A percentile compares a stretch with the other conserved stretches of the same genome.
phyloP scores from a whole-genome alignment of 2,797 vertebrate genomes.

The Notamacropus eugenii region DNA sequence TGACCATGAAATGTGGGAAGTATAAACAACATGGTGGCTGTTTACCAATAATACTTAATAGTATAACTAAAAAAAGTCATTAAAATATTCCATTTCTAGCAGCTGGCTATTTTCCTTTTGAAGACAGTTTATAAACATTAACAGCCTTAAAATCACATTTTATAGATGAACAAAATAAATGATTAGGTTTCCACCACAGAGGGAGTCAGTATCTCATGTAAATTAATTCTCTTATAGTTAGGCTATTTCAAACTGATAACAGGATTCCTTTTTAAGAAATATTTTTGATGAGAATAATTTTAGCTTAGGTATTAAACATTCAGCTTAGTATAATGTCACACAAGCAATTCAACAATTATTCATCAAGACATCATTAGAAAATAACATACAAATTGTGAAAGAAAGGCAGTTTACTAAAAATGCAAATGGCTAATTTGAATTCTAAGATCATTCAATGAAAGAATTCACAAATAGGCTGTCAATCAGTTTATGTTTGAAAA shows the following conservation, averaged over 20 bases:
- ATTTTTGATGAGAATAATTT: neutral
- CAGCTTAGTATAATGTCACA: neutral
- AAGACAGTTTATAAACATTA: neutral
- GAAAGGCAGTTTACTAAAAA: neutral
- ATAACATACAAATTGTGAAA: neutral
- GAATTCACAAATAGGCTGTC: neutral
- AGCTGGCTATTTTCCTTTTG: neutral
- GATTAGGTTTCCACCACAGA: neutral
- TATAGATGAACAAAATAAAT: neutral
- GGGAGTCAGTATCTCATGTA: neutral
- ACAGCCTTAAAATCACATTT: neutral
- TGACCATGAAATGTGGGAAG: neutral
- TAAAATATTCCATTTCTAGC: neutral
- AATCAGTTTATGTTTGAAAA: neutral
- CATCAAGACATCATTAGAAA: neutral
- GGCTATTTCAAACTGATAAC: neutral
- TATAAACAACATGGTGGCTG: neutral
- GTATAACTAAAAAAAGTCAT: neutral
- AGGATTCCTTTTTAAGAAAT: neutral
- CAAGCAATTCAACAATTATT: neutral
- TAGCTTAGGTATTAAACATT: neutral
- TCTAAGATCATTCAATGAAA: neutral
- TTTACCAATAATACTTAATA: neutral
- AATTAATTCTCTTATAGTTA: neutral
- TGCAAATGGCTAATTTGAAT: neutral